These are phyloP conservation scores for Amazona vittata DNA, from an alignment of 2,113 vertebrate genomes.

Conservation along the genomic window DNA sequence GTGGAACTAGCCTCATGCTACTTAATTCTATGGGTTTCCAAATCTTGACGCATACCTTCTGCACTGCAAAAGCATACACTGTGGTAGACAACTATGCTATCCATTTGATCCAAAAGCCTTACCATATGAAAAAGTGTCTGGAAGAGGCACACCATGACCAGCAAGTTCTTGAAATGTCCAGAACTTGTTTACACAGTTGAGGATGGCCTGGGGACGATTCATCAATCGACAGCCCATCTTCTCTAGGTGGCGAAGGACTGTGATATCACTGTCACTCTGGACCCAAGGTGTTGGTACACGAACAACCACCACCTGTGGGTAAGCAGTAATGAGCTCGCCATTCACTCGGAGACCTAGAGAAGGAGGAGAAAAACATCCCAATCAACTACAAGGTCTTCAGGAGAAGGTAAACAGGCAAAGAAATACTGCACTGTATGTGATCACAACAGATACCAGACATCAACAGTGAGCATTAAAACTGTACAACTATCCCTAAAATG, in stretches of 20 bases:
- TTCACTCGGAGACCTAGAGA: conserved; percentile 78
- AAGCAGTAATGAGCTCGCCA: conserved; percentile 79
- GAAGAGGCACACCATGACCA: conserved; percentile 82
- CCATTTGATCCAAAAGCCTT: conserved; percentile 5
- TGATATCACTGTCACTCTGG: conserved; percentile 84
- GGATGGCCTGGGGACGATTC: conserved; percentile 83
- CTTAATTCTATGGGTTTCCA: not conserved
- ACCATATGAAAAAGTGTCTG: conserved; percentile 85
- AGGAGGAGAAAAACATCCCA: not conserved
- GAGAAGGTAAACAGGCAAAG: not conserved
- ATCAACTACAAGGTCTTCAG: not conserved
- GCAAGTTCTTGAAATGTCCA: conserved; percentile 85
- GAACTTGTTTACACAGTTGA: conserved; percentile 85
- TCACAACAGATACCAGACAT: not conserved
- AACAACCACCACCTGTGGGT: conserved; percentile 82
- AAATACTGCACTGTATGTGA: not conserved
- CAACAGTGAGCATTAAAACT: not conserved
- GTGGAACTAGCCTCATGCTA: not conserved
- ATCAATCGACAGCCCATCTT: conserved; percentile 84
- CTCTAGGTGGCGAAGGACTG: conserved; percentile 82
- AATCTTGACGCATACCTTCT: not conserved
- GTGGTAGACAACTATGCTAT: not conserved
- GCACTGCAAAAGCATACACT: not conserved
- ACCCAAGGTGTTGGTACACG: conserved; percentile 85
- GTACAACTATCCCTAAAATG: not conserved